These are phyloP conservation scores for Cuniculus paca DNA, from an alignment of 2,797 vertebrate genomes.

Conservation along the genomic window DNA sequence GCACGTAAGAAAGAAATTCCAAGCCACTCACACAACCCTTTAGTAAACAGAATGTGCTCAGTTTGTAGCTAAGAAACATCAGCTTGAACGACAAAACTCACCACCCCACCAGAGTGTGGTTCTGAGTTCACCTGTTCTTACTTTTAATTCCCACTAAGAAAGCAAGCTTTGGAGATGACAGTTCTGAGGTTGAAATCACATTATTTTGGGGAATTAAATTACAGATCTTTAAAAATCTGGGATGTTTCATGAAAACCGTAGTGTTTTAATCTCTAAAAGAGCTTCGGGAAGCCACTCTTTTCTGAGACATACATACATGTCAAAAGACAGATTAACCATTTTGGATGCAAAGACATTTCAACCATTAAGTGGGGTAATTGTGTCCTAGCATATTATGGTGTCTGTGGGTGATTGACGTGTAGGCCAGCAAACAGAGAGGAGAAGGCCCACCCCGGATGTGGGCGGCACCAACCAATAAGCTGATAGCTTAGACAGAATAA, in stretches of 20 bases:
- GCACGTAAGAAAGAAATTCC: no score
- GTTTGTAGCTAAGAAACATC: background rate
- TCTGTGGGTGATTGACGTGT: background rate
- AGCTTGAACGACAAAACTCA: accelerated
- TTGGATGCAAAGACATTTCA: background rate
- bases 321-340: background rate
- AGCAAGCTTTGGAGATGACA: constrained; percentile 1
- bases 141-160: background rate
- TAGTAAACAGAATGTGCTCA: background rate
- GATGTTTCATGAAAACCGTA: background rate
- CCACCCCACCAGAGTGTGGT: accelerated
- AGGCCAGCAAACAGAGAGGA: background rate
- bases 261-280: constrained; percentile 1
- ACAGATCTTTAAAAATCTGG: background rate
- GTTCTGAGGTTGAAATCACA: background rate
- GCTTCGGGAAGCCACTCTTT: background rate
- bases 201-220: constrained; percentile 48
- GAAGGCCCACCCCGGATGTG: background rate
- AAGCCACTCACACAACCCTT: background rate
- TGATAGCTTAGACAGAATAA: background rate
- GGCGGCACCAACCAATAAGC: background rate
- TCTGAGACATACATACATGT: background rate
- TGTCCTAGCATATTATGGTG: background rate
- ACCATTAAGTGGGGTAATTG: background rate
- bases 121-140: background rate